These are phyloP conservation scores for Sebastes iracundus DNA, from an alignment of 2,797 vertebrate species.

Conservation along the genomic window DNA sequence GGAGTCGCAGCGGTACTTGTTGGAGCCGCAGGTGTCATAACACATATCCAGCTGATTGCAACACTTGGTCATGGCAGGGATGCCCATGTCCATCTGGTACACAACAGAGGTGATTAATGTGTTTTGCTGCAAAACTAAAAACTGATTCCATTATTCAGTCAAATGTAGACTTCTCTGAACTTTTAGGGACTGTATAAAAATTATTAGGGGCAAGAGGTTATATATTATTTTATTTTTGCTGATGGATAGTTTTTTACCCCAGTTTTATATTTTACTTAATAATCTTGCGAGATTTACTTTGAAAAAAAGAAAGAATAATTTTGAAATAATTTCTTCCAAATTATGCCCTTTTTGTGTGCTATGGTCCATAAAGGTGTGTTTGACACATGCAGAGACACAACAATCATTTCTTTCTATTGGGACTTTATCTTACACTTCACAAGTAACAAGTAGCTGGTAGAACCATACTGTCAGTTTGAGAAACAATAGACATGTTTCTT, in stretches of 20 bases:
- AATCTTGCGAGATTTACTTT: not conserved
- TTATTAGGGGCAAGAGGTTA: not conserved
- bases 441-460: not conserved
- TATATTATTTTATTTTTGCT: not conserved
- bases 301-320: not conserved
- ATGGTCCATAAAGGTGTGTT: not conserved
- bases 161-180: not conserved
- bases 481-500: not conserved
- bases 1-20: slow-evolving; percentile 98
- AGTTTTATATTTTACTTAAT: not conserved
- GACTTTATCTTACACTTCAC: not conserved
- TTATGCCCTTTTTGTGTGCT: not conserved
- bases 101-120: not conserved
- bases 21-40: slow-evolving; percentile 97
- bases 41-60: slow-evolving; percentile 95
- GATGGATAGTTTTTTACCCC: not conserved
- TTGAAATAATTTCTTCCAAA: not conserved
- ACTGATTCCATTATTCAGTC: not conserved
- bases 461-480: not conserved
- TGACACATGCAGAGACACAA: not conserved
- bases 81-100: slow-evolving; percentile 89
- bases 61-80: slow-evolving; percentile 97
- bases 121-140: not conserved
- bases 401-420: not conserved
- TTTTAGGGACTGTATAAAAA: not conserved